Evolutionary conservation across 2,888 invertebrate species (phyloP).

Genomic region (Trichopoda pennipes): DNA sequence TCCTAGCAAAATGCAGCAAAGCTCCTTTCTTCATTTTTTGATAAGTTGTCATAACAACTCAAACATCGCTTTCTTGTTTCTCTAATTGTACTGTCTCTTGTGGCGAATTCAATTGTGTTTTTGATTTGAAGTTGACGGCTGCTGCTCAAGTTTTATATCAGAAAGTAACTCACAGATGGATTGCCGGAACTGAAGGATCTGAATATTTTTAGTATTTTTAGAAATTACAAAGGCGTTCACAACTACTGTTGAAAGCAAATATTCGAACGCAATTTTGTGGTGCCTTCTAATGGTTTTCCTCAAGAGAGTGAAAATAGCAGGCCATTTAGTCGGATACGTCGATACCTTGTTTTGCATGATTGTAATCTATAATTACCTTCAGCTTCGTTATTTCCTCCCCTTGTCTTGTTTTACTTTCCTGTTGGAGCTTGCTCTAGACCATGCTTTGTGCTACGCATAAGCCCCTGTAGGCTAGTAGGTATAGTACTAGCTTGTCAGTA

Average conservation of each 20-base stretch:
- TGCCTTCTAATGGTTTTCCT: slow-evolving; percentile 41
- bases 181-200: slow-evolving; percentile 42
- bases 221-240: slow-evolving; percentile 76
- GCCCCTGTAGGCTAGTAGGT: too few relatives aligned
- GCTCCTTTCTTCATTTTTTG: slow-evolving; percentile 17
- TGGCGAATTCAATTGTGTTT: too few relatives aligned
- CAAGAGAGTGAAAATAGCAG: too few relatives aligned
- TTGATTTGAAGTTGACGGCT: background rate
- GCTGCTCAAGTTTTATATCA: slow-evolving; percentile 30
- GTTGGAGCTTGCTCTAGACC: slow-evolving; percentile 46
- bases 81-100: slow-evolving; percentile 13
- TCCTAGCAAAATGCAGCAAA: slow-evolving; percentile 15
- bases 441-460: slow-evolving; percentile 53
- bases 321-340: slow-evolving; percentile 49
- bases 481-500: too few relatives aligned
- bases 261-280: too few relatives aligned
- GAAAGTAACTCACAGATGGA: slow-evolving; percentile 6
- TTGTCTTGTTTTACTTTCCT: slow-evolving; percentile 36
- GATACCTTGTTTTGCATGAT: slow-evolving; percentile 52
- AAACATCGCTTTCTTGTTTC: slow-evolving; percentile 29
- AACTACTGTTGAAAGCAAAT: slow-evolving; percentile 36
- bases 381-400: slow-evolving; percentile 46
- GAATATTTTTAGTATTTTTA: too few relatives aligned
- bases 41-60: slow-evolving; percentile 27
- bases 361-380: slow-evolving; percentile 42